phyloP scores from a whole-genome alignment of 2,888 invertebrate genomes.

The Tridacna gigas region DNA sequence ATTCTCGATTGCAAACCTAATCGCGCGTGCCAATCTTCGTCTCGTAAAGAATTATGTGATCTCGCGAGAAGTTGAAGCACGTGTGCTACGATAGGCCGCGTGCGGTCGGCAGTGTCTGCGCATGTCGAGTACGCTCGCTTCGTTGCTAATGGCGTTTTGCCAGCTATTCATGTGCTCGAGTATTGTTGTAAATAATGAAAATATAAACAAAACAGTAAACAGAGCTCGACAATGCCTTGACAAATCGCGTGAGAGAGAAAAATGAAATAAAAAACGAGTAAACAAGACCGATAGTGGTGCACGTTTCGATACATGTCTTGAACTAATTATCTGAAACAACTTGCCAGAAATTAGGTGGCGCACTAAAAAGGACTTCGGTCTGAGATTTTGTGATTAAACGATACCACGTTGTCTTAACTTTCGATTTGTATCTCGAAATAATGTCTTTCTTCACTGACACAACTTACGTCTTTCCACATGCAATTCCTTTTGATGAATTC shows the following conservation, averaged over 20 bases:
- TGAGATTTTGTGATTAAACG: conserved; percentile 6
- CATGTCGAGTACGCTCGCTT: conserved; percentile 6
- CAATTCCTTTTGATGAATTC: no score
- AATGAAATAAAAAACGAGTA: conserved; percentile 17
- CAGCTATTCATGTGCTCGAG: conserved; percentile 1
- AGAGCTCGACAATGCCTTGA: conserved; percentile 9
- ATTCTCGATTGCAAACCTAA: conserved; percentile 45
- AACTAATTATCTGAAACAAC: conserved; percentile 23
- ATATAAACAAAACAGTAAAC: conserved; percentile 29
- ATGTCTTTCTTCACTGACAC: no score
- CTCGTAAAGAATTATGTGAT: conserved; percentile 39
- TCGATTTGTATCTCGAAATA: not conserved
- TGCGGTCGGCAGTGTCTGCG: conserved; percentile 6
- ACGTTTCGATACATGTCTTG: conserved; percentile 24
- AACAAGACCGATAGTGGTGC: conserved; percentile 16
- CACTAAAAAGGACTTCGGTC: not conserved
- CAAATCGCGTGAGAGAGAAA: conserved; percentile 28
- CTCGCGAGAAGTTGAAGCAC: conserved; percentile 42
- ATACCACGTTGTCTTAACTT: conserved; percentile 7
- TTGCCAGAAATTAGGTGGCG: conserved; percentile 11
- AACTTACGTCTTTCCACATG: no score
- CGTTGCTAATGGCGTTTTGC: conserved; percentile 15
- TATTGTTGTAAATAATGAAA: conserved; percentile 29
- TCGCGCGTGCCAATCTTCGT: conserved; percentile 45
- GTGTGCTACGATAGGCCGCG: conserved; percentile 7